Base-by-base conservation (phyloP, 1,140 invertebrate genomes). In the Bombus pyrosoma region DNA sequence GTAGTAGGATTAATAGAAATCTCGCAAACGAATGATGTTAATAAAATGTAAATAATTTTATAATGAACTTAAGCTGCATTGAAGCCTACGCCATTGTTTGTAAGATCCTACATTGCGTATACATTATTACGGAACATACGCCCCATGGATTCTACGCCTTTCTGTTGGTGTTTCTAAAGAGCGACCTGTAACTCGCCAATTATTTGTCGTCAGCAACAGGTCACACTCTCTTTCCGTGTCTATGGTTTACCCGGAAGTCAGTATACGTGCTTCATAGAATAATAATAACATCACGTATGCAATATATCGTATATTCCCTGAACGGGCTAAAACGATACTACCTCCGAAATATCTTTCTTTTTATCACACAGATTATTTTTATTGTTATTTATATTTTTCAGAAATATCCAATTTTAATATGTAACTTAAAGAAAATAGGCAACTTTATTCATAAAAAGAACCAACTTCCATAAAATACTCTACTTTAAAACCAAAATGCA, bases 191-290 rank as follows among this genome's bases (percentile, higher is more conserved):
- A 77, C 68, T n/a, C 79, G 88, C 87, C 92, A 92, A 93, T 93
- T 91, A 91, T 90, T 83, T 88, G 73, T 87, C 88, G 87, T 87
- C 88, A 91, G 91, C 93, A 93, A 93, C 92, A 92, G 93, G 92
- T 93, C 88, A 92, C 72, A 88, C 88, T 93, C 90, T 73, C 69
- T 71, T 78, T 79, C 64, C 79, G 79, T 75, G 71, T 66, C 43
- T 68, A 41, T n/a, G 28, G 41, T 83, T 85, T 81, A 74, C 59
- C 47, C 68, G 84, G 83, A 80, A 85, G 57, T 73, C 59, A 9
- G 15, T 71, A 57, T 28, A 41, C 34, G 75, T 53, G 25, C 25
- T 34, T 53, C 28, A 15, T 85, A 32, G 57, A 80, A 80, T 80
- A 41, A 25, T 66, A 85, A 85, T 73, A 83, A 39, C 43, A 34